A percentile compares a stretch with the other conserved stretches of the same genome.
phyloP scores from a whole-genome alignment of 1,140 invertebrate genomes.

The Lucilia cuprina region DNA sequence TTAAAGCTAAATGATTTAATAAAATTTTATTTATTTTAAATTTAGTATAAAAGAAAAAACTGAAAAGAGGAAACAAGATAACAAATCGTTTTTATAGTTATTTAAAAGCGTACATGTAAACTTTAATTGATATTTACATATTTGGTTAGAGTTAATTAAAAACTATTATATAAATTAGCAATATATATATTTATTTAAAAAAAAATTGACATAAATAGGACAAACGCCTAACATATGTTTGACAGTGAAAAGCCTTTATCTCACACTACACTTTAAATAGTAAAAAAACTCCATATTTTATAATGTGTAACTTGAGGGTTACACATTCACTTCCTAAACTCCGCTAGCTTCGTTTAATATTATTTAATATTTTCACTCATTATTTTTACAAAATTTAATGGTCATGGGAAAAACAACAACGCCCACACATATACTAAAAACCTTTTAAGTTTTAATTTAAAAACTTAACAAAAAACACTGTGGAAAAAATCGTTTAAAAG shows the following conservation, averaged over 20 bases:
- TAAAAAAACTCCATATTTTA: no score
- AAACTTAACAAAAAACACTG: background rate
- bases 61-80: background rate
- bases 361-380: background rate
- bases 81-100: background rate
- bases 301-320: no score
- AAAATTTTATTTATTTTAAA: background rate
- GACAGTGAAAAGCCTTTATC: no score
- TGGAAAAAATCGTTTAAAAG: background rate
- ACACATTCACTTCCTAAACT: no score
- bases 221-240: no score
- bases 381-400: background rate
- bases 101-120: no score
- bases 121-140: no score
- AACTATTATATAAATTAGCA: no score
- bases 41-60: background rate
- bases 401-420: background rate
- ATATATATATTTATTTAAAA: no score
- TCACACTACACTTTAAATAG: no score
- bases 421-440: background rate
- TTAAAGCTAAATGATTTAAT: background rate
- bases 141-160: no score
- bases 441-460: background rate
- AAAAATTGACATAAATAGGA: no score
- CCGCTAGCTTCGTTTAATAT: background rate